These are phyloP conservation scores for Athalia rosae DNA, from an alignment of 2,888 invertebrate genomes.

Conservation along the genomic window DNA sequence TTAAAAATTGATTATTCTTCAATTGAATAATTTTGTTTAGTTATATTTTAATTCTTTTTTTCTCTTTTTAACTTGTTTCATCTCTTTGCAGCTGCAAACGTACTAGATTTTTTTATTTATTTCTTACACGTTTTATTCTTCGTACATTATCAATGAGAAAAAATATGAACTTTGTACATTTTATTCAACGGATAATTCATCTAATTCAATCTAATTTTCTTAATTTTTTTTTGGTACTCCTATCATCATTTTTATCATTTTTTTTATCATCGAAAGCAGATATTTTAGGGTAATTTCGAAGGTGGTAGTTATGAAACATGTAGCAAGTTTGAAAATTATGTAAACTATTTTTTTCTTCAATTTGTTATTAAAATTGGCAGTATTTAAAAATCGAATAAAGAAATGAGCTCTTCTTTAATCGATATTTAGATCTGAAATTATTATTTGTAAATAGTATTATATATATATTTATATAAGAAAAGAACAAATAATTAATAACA, in stretches of 20 bases:
- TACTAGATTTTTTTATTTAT: background rate
- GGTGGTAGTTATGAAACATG: background rate
- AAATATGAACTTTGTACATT: background rate
- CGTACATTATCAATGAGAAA: background rate
- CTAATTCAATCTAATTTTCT: background rate
- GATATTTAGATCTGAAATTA: slow-evolving; percentile 33
- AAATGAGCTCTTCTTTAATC: slow-evolving; percentile 47
- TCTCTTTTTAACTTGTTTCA: slow-evolving; percentile 36
- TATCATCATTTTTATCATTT: slow-evolving; percentile 42
- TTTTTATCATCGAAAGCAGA: slow-evolving; percentile 28
- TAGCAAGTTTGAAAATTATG: background rate
- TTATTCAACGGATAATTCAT: background rate
- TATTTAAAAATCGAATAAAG: slow-evolving; percentile 41
- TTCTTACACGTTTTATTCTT: background rate
- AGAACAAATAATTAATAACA: background rate
- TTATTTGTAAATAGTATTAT: background rate
- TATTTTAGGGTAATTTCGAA: slow-evolving; percentile 2
- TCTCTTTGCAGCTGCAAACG: background rate
- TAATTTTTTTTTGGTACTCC: slow-evolving; percentile 5
- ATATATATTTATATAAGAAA: slow-evolving; percentile 8
- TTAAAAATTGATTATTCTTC: slow-evolving; percentile 52
- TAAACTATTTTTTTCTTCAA: background rate
- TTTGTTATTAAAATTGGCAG: background rate
- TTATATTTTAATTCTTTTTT: slow-evolving; percentile 30
- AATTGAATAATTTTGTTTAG: slow-evolving; percentile 34